Conservation (phyloP, 2,797 vertebrate genomes). For the Melopsittacus undulatus region DNA sequence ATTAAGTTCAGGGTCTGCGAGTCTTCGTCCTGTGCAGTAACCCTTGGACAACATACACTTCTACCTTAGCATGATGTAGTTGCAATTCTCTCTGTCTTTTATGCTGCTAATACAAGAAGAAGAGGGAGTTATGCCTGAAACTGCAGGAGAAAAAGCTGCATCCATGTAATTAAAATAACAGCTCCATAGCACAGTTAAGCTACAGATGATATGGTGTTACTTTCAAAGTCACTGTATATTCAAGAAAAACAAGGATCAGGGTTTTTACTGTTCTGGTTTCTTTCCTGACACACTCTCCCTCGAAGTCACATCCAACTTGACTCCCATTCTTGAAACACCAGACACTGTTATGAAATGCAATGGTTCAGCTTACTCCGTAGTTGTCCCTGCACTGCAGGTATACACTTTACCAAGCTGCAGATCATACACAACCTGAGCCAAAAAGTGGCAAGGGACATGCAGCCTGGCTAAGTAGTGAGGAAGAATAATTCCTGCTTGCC, state of each 20-base stretch:
- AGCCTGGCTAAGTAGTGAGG: background rate
- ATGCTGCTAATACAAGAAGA: background rate
- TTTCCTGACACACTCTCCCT: background rate
- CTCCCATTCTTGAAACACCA: background rate
- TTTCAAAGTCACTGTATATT: too few relatives aligned
- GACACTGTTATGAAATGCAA: background rate
- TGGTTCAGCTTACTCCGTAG: background rate
- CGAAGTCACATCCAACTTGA: background rate
- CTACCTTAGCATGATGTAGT: background rate
- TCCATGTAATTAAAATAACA: fast-evolving
- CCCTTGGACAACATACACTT: background rate
- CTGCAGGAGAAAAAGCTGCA: background rate
- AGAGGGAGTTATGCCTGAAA: background rate
- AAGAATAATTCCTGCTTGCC: background rate
- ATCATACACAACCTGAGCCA: background rate
- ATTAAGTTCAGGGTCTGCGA: background rate
- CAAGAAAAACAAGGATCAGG: background rate
- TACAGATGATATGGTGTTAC: background rate
- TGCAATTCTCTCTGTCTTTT: background rate
- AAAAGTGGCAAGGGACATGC: fast-evolving
- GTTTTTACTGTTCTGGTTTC: background rate
- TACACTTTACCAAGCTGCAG: background rate
- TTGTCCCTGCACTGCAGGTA: background rate
- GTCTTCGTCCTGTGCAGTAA: background rate
- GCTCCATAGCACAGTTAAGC: background rate